phyloP scores from a whole-genome alignment of 2,888 invertebrate genomes.

The Leuctra nigra region DNA sequence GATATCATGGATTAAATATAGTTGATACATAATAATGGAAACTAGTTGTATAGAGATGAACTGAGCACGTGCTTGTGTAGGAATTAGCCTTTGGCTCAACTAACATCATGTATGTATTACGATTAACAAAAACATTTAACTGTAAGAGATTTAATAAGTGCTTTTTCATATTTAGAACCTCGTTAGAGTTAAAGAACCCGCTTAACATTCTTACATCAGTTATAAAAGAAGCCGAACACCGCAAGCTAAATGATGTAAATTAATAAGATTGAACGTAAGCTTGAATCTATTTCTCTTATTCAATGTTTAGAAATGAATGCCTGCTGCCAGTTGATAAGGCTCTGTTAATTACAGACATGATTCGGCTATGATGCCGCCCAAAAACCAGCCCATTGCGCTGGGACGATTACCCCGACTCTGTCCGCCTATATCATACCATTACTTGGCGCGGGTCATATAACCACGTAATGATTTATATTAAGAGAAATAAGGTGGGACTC shows the following conservation, averaged over 20 bases:
- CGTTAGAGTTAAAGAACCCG: background rate
- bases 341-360: background rate
- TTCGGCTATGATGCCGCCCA: background rate
- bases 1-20: too few relatives aligned
- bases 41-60: background rate
- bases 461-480: background rate
- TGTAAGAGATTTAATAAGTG: conserved; percentile 7
- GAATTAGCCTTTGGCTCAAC: conserved; percentile 5
- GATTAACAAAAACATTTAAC: conserved; percentile 6
- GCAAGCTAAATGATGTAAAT: background rate
- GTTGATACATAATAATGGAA: background rate
- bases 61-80: conserved; percentile 5
- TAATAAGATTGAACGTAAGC: background rate
- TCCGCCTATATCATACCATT: background rate
- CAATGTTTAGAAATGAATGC: background rate
- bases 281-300: conserved; percentile 11
- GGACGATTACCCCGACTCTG: background rate
- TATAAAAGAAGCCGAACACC: background rate
- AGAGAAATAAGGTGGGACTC: conserved; percentile 4
- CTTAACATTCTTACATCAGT: background rate
- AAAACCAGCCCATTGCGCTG: too few relatives aligned
- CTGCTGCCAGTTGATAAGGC: background rate
- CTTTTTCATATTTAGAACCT: background rate
- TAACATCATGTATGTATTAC: background rate
- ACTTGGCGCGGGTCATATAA: background rate